Conservation (phyloP, 2,797 vertebrate genomes). For the Xenopus petersii region DNA sequence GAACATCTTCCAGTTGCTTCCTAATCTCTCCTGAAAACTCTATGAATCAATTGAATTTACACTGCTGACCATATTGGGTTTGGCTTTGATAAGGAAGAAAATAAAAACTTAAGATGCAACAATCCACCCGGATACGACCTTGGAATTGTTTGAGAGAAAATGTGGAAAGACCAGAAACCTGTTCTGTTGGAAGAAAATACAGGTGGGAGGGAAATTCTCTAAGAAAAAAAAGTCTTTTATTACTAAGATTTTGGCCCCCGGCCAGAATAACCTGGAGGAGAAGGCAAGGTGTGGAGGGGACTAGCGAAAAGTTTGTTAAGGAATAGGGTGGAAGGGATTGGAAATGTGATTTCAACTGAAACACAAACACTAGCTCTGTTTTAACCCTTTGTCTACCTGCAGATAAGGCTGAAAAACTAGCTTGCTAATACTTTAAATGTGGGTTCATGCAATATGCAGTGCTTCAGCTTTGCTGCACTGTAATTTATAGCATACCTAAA, state of each 20-base stretch:
- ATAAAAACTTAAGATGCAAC: constrained; percentile 4
- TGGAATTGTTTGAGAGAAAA: constrained; percentile 44
- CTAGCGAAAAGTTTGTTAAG: constrained; percentile 38
- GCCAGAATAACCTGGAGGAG: constrained; percentile 46
- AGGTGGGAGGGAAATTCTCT: constrained; percentile 28
- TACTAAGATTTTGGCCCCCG: constrained; percentile 39
- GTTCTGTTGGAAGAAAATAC: constrained; percentile 44
- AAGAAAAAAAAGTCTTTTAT: constrained; percentile 22
- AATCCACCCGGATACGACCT: constrained; percentile 48
- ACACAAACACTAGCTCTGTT: constrained; percentile 16
- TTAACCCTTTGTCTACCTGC: constrained; percentile 24
- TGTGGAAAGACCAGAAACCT: constrained; percentile 48
- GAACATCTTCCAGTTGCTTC: too few species aligned
- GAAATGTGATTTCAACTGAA: constrained; percentile 24
- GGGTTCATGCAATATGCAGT: neutral
- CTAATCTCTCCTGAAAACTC: too few species aligned
- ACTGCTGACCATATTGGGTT: neutral
- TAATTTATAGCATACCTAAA: neutral
- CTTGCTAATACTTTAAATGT: too few species aligned
- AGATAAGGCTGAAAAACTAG: neutral
- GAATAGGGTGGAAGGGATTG: constrained; percentile 38
- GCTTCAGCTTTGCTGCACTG: neutral
- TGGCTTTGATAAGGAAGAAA: constrained; percentile 5
- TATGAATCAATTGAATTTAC: too few species aligned
- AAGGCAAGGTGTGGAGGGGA: constrained; percentile 44